Percentiles rank a stretch among this genome's conserved stretches.
phyloP scores from a whole-genome alignment of 92 coral and sea anemone genomes.

The Virgularia gustaviana region DNA sequence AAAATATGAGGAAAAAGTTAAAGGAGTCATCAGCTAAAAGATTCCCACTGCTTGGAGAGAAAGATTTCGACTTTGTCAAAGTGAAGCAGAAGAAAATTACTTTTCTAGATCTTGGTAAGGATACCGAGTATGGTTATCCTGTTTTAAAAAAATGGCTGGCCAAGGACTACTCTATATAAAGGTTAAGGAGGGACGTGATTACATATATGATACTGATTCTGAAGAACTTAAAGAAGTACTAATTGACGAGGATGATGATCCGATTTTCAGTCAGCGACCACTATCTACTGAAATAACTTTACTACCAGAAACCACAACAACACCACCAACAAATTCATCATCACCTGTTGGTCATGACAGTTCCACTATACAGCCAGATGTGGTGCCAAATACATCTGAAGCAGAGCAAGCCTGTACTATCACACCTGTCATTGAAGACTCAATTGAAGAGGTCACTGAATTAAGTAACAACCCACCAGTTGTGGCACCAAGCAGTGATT shows the following conservation, averaged over 20 bases:
- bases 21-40: constrained; percentile 31
- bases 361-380: too few relatives aligned
- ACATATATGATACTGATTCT: constrained; percentile 4
- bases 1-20: constrained; percentile 16
- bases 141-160: constrained; percentile 56
- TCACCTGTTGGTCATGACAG: too few relatives aligned
- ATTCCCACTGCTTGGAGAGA: constrained; percentile 42
- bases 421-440: too few relatives aligned
- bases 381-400: too few relatives aligned
- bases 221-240: neutral
- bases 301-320: too few relatives aligned
- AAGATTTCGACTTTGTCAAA: constrained; percentile 55
- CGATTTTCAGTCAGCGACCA: neutral
- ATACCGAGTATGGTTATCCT: constrained; percentile 37
- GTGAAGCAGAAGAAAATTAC: constrained; percentile 42
- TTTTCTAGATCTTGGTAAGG: constrained; percentile 39
- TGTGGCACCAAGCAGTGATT: neutral
- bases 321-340: too few relatives aligned
- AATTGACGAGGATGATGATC: neutral
- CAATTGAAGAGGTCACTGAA: too few relatives aligned
- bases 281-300: neutral
- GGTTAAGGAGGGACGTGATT: constrained; percentile 20
- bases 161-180: constrained; percentile 24
- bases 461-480: too few relatives aligned
- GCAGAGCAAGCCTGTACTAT: too few relatives aligned